phyloP scores from a whole-genome alignment of 2,888 invertebrate species.

The Pimpla rufipes region DNA sequence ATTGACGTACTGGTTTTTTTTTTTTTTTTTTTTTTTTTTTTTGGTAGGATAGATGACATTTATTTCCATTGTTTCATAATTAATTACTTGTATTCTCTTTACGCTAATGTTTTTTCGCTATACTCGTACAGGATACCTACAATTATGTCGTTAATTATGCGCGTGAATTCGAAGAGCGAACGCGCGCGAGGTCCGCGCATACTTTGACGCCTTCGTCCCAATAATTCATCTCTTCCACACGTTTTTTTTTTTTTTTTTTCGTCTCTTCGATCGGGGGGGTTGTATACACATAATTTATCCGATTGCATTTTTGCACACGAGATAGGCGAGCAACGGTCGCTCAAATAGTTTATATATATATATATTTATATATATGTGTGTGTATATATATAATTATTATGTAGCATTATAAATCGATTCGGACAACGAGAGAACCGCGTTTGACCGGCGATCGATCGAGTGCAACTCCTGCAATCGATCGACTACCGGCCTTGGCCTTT shows the following conservation, averaged over 20 bases:
- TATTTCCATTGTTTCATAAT: slow-evolving; percentile 71
- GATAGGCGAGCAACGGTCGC: slow-evolving; percentile 59
- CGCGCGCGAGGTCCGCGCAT: slow-evolving; percentile 80
- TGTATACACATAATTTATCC: slow-evolving; percentile 10
- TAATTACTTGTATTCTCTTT: slow-evolving; percentile 82
- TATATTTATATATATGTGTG: background rate
- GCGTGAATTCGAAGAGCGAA: slow-evolving; percentile 83
- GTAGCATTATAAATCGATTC: slow-evolving; percentile 32
- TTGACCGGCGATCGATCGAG: slow-evolving; percentile 56
- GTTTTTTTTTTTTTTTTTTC: slow-evolving; percentile 27
- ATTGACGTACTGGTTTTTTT: slow-evolving; percentile 44
- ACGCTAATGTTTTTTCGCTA: slow-evolving; percentile 82
- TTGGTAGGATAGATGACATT: slow-evolving; percentile 76
- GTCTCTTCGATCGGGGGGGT: background rate
- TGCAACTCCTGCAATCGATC: slow-evolving; percentile 46
- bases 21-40: slow-evolving; percentile 54
- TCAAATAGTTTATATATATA: background rate
- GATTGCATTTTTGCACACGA: slow-evolving; percentile 37
- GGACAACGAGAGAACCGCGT: slow-evolving; percentile 45
- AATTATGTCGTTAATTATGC: slow-evolving; percentile 85
- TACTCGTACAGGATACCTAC: slow-evolving; percentile 84
- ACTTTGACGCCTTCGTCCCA: slow-evolving; percentile 42
- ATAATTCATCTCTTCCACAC: background rate
- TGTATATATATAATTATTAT: slow-evolving; percentile 30
- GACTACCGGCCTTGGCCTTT: slow-evolving; percentile 54